A percentile compares a stretch with the other conserved stretches of the same genome.
Conservation (phyloP, 2,797 vertebrate genomes). For the Anguilla pacifica region DNA sequence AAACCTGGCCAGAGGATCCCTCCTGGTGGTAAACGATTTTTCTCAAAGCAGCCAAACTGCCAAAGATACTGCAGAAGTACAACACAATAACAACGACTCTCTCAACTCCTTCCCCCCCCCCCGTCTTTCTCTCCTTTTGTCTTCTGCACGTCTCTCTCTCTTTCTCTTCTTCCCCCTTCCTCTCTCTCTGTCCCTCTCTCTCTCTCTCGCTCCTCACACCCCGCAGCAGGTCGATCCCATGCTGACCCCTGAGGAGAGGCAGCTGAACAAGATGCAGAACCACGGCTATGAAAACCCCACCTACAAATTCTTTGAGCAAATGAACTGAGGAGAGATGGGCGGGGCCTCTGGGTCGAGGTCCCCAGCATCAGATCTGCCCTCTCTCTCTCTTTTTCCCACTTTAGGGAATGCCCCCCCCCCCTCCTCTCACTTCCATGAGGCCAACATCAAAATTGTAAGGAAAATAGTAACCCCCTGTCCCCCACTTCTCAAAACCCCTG, state of each 20-base stretch:
- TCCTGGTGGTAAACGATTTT: background rate
- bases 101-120: background rate
- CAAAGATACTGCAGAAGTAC: background rate
- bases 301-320: constrained; percentile 83
- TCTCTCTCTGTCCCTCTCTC: background rate
- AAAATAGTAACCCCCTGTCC: constrained; percentile 48
- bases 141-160: background rate
- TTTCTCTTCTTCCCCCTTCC: background rate
- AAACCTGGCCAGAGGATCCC: too few species aligned
- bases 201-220: background rate
- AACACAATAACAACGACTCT: background rate
- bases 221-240: constrained; percentile 77
- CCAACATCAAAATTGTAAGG: constrained; percentile 57
- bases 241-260: constrained; percentile 78
- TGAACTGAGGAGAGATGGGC: constrained; percentile 73
- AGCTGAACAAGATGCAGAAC: constrained; percentile 90
- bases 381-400: constrained; percentile 45
- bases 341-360: constrained; percentile 49
- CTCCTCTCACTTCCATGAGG: constrained; percentile 51
- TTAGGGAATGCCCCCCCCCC: constrained; percentile 41
- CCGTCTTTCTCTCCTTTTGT: background rate
- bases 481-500: constrained; percentile 52
- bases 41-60: background rate
- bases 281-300: constrained; percentile 83
- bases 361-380: constrained; percentile 56